Evolutionary conservation across 2,113 vertebrate species (phyloP), one percentile per base, ranked within the genome.

Genomic region (Cariama cristata): DNA sequence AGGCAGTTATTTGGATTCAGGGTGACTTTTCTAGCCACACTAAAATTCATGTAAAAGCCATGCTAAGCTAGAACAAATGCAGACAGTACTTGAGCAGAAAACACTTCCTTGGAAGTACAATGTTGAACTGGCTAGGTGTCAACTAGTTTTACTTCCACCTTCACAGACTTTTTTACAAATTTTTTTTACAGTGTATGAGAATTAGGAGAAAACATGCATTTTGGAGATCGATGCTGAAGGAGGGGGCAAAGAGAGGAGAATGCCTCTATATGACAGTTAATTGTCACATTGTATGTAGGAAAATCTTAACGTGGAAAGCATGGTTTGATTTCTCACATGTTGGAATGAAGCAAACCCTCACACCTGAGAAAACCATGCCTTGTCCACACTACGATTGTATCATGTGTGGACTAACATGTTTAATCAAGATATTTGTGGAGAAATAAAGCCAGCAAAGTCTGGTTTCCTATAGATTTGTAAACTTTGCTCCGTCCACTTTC

Each of bases 1-100:
- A 80, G 45, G n/a, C 45, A 53, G 35, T 45, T 87, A 47, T 75
- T 68, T 85, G 85, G 87, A 88, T 95, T 73, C 56, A 49, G 76
- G 80, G 52, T 81, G 80, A 81, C 42, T n/a, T 21, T 69, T 64
- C n/a, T 72, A 84, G 50, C 40, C 35, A 67, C 28, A 32, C 14
- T 44, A 45, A 88, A 90, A 96, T 87, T 42, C 14, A 45, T 11
- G 32, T 23, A 77, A 73, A 76, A 63, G 52, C n/a, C 3, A 4
- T 32, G 55, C 64, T 33, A 47, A 26, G 21, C 30, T 27, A 55
- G 45, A 90, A 64, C 42, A 66, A 84, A 77, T 5, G 32, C 44
- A 53, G 67, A 49, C 23, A n/a, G 23, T 6, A 60, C 53, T 71
- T 42, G 15, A 77, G 52, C 27, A 66, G 81, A 62, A 96, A 74